Evolutionary conservation across 2,113 vertebrate species (phyloP).

Genomic region (Phoxinus phoxinus): DNA sequence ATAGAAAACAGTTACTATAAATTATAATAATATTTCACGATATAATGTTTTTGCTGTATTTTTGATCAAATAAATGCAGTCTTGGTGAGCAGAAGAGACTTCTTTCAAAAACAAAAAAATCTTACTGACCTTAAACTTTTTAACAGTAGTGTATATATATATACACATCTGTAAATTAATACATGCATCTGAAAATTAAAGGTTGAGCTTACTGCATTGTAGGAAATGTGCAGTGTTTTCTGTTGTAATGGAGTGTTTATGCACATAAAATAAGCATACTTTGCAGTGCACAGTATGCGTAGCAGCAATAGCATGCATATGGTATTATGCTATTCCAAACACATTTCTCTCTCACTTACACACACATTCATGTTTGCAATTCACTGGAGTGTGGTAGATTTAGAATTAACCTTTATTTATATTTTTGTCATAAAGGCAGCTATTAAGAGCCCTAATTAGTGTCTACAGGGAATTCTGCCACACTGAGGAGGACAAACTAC

Average conservation of each 20-base stretch:
- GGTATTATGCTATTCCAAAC: background rate
- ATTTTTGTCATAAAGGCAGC: slow-evolving; percentile 11
- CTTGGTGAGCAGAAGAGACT: no score
- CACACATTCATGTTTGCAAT: background rate
- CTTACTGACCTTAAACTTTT: no score
- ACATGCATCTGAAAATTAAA: background rate
- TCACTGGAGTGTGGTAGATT: background rate
- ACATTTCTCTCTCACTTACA: background rate
- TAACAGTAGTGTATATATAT: no score
- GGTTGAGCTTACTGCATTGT: background rate
- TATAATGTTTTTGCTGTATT: background rate
- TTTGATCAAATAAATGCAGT: background rate
- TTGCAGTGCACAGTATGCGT: background rate
- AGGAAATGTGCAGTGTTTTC: background rate
- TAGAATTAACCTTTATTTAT: slow-evolving; percentile 25
- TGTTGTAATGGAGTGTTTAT: background rate
- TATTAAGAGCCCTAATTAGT: slow-evolving; percentile 33
- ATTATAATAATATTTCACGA: no score
- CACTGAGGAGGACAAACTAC: slow-evolving; percentile 36
- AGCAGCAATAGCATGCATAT: background rate
- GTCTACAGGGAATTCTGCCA: slow-evolving; percentile 10
- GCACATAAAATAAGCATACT: background rate
- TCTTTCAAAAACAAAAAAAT: no score
- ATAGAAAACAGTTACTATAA: no score
- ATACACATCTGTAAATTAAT: background rate